Evolutionary conservation across 2,888 invertebrate species (phyloP).

Genomic region (Pheosia gnoma): DNA sequence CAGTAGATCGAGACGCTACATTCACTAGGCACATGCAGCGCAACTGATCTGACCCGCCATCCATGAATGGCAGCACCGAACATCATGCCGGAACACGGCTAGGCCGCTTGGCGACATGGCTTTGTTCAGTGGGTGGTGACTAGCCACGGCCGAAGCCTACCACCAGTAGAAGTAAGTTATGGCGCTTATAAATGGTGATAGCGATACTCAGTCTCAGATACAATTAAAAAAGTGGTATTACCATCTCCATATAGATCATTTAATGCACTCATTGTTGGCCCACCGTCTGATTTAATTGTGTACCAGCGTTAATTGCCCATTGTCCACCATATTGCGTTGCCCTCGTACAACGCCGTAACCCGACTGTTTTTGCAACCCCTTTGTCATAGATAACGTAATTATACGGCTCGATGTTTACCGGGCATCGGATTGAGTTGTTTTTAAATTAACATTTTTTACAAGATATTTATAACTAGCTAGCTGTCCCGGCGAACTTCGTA

Average conservation of each 20-base stretch:
- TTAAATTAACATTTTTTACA: not conserved
- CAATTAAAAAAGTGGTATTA: slow-evolving; percentile 15
- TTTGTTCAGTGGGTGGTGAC: too few species aligned
- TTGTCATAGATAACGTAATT: slow-evolving; percentile 25
- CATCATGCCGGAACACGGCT: too few species aligned
- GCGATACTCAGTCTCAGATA: not conserved
- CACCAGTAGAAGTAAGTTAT: too few species aligned
- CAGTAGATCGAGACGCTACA: too few species aligned
- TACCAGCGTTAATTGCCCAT: slow-evolving; percentile 62
- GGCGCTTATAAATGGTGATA: too few species aligned
- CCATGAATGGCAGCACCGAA: too few species aligned
- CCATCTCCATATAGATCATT: slow-evolving; percentile 33
- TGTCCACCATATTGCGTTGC: slow-evolving; percentile 55
- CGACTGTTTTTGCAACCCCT: slow-evolving; percentile 48
- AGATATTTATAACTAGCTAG: too few species aligned
- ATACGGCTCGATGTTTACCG: slow-evolving; percentile 32
- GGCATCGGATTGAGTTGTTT: slow-evolving; percentile 38
- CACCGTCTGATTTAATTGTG: slow-evolving; percentile 60
- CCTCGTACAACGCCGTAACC: slow-evolving; percentile 35
- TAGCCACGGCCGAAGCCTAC: not conserved
- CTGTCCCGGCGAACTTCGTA: too few species aligned
- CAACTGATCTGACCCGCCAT: too few species aligned
- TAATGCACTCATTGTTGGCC: slow-evolving; percentile 42
- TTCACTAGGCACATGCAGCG: too few species aligned
- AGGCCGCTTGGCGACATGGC: too few species aligned